A percentile compares a stretch with the other conserved stretches of the same genome.
phyloP scores from a whole-genome alignment of 1,140 invertebrate genomes.

The Drusus annulatus region DNA sequence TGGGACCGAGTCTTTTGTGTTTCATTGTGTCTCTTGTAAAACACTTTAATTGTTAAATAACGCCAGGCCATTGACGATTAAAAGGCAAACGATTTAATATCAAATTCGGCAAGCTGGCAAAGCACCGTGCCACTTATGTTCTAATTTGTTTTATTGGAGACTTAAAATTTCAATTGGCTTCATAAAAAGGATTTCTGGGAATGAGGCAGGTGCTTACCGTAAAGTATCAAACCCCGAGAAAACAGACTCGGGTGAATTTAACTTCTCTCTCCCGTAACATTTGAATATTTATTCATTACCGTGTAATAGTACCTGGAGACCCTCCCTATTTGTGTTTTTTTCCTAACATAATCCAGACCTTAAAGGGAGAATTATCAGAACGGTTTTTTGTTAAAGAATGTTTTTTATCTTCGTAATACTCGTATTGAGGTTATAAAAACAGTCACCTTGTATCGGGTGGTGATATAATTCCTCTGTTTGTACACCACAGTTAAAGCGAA shows the following conservation, averaged over 20 bases:
- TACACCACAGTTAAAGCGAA: too few relatives aligned
- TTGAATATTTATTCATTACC: conserved; percentile 50
- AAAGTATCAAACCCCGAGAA: conserved; percentile 48
- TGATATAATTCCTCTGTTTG: too few relatives aligned
- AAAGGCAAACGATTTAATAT: conserved; percentile 55
- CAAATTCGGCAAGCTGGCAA: conserved; percentile 43
- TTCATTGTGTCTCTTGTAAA: conserved; percentile 10
- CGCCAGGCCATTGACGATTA: conserved; percentile 54
- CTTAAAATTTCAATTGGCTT: conserved; percentile 58
- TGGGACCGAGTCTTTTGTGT: conserved; percentile 7
- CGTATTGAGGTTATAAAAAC: too few relatives aligned
- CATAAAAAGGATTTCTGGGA: conserved; percentile 55
- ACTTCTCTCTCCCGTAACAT: conserved; percentile 28
- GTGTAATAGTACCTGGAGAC: conserved; percentile 15
- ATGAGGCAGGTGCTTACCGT: conserved; percentile 47
- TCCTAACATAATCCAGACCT: too few relatives aligned
- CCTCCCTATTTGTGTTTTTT: too few relatives aligned
- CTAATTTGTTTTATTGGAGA: conserved; percentile 59
- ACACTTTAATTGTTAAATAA: conserved; percentile 38
- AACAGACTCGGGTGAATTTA: conserved; percentile 37
- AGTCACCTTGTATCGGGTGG: too few relatives aligned
- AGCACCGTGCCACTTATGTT: conserved; percentile 54
- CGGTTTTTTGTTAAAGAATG: too few relatives aligned
- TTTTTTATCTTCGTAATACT: too few relatives aligned
- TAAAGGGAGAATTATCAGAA: too few relatives aligned